phyloP scores from a whole-genome alignment of 2,113 vertebrate genomes.

The Cisticola juncidis region DNA sequence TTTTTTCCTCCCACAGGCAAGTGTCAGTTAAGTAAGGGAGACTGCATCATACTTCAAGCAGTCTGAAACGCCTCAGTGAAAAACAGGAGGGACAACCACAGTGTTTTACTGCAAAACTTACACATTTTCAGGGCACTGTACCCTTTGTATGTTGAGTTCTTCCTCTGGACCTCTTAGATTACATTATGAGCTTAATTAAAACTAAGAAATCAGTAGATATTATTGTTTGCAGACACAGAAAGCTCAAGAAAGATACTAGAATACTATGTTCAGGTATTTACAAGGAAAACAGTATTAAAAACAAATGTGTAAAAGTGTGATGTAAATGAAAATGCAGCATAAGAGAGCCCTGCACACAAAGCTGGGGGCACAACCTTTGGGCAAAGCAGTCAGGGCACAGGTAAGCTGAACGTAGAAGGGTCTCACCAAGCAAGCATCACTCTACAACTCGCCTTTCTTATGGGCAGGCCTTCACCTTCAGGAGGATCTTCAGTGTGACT shows the following conservation, averaged over 20 bases:
- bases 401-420: not conserved
- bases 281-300: not conserved
- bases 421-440: not conserved
- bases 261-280: accelerated
- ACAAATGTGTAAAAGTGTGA: not conserved
- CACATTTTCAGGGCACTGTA: not conserved
- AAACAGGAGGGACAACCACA: not conserved
- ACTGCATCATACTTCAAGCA: not conserved
- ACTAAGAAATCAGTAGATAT: not conserved
- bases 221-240: not conserved
- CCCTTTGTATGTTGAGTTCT: not conserved
- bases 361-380: not conserved
- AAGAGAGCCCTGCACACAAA: not conserved
- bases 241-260: not conserved
- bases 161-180: not conserved
- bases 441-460: not conserved
- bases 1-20: not conserved
- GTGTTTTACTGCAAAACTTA: not conserved
- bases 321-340: accelerated
- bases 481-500: not conserved
- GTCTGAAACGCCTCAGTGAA: not conserved
- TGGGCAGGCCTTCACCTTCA: not conserved
- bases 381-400: not conserved
- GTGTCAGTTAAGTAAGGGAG: not conserved
- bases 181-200: not conserved